Evolutionary conservation across 2,888 invertebrate species (phyloP).

Genomic region (Caenorhabditis macrosperma): DNA sequence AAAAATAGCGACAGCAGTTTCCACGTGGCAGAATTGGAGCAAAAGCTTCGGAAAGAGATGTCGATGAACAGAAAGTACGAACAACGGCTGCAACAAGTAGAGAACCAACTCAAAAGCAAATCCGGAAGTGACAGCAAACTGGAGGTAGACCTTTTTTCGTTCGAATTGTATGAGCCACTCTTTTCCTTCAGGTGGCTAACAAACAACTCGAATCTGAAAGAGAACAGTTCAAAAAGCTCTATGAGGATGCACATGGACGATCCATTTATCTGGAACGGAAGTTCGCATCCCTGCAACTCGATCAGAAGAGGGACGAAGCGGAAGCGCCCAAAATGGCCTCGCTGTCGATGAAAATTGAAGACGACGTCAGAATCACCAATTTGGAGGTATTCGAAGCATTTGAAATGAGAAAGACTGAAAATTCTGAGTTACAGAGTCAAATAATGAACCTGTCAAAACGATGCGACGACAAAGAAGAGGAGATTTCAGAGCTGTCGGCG

Average conservation of each 20-base stretch:
- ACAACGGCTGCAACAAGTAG: constrained; percentile 33
- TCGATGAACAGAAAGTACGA: constrained; percentile 51
- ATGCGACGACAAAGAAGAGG: constrained; percentile 53
- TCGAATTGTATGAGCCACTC: not conserved
- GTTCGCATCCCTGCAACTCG: constrained; percentile 55
- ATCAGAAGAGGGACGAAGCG: constrained; percentile 39
- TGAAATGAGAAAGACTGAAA: not conserved
- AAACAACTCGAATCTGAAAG: constrained; percentile 41
- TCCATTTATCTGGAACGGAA: constrained; percentile 57
- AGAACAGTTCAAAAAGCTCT: constrained; percentile 58
- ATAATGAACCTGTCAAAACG: constrained; percentile 47
- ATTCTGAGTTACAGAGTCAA: constrained; percentile 32
- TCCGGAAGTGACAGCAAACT: constrained; percentile 17
- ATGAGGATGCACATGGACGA: constrained; percentile 55
- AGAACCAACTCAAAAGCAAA: constrained; percentile 33
- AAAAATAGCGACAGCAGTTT: constrained; percentile 41
- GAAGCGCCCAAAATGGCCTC: constrained; percentile 15
- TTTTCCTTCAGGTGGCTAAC: constrained; percentile 20
- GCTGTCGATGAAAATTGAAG: not conserved
- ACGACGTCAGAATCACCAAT: constrained; percentile 30
- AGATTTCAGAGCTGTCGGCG: constrained; percentile 33
- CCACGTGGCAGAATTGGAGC: constrained; percentile 59
- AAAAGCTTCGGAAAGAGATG: constrained; percentile 49
- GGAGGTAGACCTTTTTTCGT: constrained; percentile 9
- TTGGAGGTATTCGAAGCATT: constrained; percentile 27